Evolutionary conservation across 2,888 invertebrate species (phyloP).

Genomic region (Rhagonycha fulva): DNA sequence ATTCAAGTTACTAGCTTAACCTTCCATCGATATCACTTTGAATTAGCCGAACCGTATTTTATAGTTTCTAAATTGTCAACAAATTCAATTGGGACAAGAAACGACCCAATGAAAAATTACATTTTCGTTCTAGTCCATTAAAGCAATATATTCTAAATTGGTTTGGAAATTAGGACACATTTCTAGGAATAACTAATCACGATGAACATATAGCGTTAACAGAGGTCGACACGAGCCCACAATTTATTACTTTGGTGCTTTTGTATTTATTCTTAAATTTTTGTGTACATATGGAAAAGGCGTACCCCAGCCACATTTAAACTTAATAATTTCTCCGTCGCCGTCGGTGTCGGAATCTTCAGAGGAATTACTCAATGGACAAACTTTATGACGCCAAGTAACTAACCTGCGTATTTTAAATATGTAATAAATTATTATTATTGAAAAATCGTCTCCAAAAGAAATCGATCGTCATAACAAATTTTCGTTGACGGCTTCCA

Average conservation of each 20-base stretch:
- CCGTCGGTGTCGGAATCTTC: background rate
- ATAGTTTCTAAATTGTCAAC: background rate
- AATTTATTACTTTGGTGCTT: background rate
- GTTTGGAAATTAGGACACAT: background rate
- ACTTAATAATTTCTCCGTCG: background rate
- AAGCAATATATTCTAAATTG: background rate
- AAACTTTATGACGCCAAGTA: background rate
- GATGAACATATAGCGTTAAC: background rate
- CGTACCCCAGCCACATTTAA: background rate
- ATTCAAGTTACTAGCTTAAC: background rate
- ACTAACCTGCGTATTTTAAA: background rate
- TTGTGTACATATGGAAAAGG: background rate
- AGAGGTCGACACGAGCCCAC: background rate
- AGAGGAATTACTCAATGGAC: background rate
- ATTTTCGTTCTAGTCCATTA: background rate
- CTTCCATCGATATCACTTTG: background rate
- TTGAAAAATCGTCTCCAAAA: background rate
- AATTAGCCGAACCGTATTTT: background rate
- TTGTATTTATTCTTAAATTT: background rate
- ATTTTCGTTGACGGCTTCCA: too few relatives aligned
- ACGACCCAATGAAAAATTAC: background rate
- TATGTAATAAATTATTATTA: background rate
- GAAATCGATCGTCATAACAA: background rate
- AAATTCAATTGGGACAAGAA: background rate
- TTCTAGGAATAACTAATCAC: conserved; percentile 1